These are phyloP conservation scores for Cryptus viduatorius DNA, from an alignment of 2,888 invertebrate species.

Conservation along the genomic window DNA sequence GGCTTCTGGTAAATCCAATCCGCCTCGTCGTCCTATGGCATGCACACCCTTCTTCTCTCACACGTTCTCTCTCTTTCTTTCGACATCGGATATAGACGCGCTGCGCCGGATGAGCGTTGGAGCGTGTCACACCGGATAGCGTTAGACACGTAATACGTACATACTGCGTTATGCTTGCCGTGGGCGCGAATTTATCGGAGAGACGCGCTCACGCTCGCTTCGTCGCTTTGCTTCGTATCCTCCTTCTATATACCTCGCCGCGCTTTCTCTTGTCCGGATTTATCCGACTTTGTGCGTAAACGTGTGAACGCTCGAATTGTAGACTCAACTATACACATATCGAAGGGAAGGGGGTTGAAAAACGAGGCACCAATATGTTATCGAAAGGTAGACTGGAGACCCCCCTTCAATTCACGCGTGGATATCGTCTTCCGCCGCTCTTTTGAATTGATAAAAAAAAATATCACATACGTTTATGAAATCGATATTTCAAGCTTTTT, in stretches of 20 bases:
- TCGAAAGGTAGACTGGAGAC: constrained; percentile 50
- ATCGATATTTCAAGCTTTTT: not conserved
- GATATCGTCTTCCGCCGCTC: not conserved
- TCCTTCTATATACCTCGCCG: not conserved
- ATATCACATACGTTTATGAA: too few relatives aligned
- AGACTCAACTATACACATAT: constrained; percentile 26
- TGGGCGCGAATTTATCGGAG: constrained; percentile 58
- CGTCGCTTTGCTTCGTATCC: constrained; percentile 40
- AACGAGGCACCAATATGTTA: constrained; percentile 50
- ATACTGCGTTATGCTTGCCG: constrained; percentile 29
- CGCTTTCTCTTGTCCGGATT: constrained; percentile 42
- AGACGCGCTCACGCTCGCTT: constrained; percentile 29
- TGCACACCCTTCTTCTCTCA: constrained; percentile 16
- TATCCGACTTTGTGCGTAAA: constrained; percentile 56
- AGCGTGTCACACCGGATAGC: constrained; percentile 55
- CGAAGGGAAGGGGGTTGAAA: constrained; percentile 27
- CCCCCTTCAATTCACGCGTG: not conserved
- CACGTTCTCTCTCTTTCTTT: not conserved
- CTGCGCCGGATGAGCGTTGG: constrained; percentile 49
- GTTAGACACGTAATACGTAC: constrained; percentile 48
- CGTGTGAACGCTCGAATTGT: constrained; percentile 50
- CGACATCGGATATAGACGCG: constrained; percentile 54
- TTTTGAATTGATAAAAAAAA: too few relatives aligned
- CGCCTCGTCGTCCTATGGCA: constrained; percentile 43
- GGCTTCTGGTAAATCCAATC: constrained; percentile 63